Evolutionary conservation across 2,797 vertebrate genomes (phyloP), one percentile per base, ranked within the genome.

Genomic region (Gadopsis bispinosus): DNA sequence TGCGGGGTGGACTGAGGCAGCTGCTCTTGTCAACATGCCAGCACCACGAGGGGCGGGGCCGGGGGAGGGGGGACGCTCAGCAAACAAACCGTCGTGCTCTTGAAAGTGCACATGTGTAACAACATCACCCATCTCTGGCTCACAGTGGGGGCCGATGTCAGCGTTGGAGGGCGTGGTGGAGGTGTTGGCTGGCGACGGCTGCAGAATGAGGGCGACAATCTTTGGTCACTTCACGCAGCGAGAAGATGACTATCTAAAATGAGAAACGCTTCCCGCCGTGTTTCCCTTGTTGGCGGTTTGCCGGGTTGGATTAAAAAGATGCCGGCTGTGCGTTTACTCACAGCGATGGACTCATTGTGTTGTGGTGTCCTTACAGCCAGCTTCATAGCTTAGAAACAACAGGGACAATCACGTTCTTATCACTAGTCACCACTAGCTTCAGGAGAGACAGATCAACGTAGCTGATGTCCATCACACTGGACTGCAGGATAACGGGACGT

Each of bases 1-100:
- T 43, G 4, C 75, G 14, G 83, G 74, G 73, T 80, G 83, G 89
- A 91, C 88, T 85, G 87, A 87, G 87, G 90, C 89, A 90, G 90
- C 79, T 90, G 91, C 88, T 91, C 87, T 78, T 90, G 91, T 92
- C 89, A 90, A 92, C 87, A 77, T 48, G 81, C 85, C 87, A 86
- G 74, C 73, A 29, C 83, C 87, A 26, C 45, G 48, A 75, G 61
- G 5, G 63, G 65, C 58, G 13, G 29, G 56, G 22, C 22, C 29
- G 26, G 50, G 60, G 51, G 67, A 61, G 41, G 33, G 8, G 43
- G 67, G 66, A 61, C 16, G n/a, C 74, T 83, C 66, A 63, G 70
- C 75, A 83, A 78, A 88, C 58, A 83, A 78, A 88, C 50, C 14
- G 71, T 61, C 14, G 11, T 53, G 37, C 48, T 86, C 64, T 80